Conservation (phyloP, 2,888 invertebrate species). For the Deilephila elpenor region DNA sequence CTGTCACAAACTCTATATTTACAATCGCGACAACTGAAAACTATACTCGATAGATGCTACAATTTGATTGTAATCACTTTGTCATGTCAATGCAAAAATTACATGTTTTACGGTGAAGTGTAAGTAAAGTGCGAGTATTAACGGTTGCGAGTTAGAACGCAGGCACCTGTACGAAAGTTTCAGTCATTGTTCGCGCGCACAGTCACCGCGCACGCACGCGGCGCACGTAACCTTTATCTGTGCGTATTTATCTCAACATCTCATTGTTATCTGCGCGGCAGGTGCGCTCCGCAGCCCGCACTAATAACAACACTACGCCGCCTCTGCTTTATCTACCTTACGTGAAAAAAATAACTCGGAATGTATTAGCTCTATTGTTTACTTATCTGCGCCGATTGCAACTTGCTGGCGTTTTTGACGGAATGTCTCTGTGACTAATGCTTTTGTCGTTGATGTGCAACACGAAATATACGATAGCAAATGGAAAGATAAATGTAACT, state of each 20-base stretch:
- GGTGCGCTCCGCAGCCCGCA: slow-evolving; percentile 54
- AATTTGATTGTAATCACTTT: too few species aligned
- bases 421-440: slow-evolving; percentile 16
- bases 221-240: slow-evolving; percentile 57
- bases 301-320: slow-evolving; percentile 26
- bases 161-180: slow-evolving; percentile 67
- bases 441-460: not conserved
- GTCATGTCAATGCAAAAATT: too few species aligned
- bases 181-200: slow-evolving; percentile 69
- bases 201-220: slow-evolving; percentile 66
- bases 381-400: slow-evolving; percentile 6
- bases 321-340: slow-evolving; percentile 20
- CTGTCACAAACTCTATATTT: too few species aligned
- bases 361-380: slow-evolving; percentile 22
- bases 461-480: not conserved
- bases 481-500: not conserved
- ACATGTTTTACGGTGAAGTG: not conserved
- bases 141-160: not conserved
- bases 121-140: slow-evolving; percentile 4
- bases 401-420: slow-evolving; percentile 13
- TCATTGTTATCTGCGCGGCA: slow-evolving; percentile 64
- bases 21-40: too few species aligned
- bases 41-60: too few species aligned
- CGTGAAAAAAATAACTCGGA: slow-evolving; percentile 21
- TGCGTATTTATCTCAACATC: slow-evolving; percentile 63